These are phyloP conservation scores for Punctoribates punctum DNA, from an alignment of 2,888 invertebrate genomes.

Conservation along the genomic window DNA sequence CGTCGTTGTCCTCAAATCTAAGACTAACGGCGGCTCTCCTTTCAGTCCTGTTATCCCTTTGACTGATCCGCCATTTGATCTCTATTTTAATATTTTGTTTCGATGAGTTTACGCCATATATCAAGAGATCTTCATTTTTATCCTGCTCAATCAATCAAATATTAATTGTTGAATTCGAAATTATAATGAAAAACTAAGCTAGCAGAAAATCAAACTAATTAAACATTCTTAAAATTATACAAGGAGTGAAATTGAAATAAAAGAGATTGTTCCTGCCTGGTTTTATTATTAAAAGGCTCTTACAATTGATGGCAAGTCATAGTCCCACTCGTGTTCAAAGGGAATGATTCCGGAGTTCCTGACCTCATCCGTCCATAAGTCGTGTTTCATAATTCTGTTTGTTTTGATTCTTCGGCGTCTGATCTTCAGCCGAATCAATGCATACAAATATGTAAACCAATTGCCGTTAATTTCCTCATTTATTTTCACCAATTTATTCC, in stretches of 20 bases:
- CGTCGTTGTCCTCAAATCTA: conserved; percentile 27
- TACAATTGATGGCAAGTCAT: conserved; percentile 8
- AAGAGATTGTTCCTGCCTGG: no score
- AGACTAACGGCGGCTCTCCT: not conserved
- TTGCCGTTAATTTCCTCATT: not conserved
- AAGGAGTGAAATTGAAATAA: no score
- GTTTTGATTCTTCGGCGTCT: not conserved
- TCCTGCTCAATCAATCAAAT: not conserved
- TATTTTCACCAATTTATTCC: no score
- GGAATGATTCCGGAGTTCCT: not conserved
- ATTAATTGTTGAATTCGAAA: no score
- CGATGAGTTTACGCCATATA: conserved; percentile 7
- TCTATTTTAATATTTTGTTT: not conserved
- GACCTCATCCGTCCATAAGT: not conserved
- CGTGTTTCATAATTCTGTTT: not conserved
- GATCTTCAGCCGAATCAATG: not conserved
- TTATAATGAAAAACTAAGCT: no score
- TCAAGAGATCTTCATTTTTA: conserved; percentile 21
- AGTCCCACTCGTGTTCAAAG: not conserved
- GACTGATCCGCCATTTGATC: not conserved
- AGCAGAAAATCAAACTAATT: no score
- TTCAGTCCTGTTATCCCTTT: not conserved
- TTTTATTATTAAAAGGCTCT: no score
- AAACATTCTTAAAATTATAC: no score
- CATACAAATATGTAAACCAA: not conserved